Conservation (phyloP, 2,888 invertebrate genomes). For the Tetramorium bicarinatum region DNA sequence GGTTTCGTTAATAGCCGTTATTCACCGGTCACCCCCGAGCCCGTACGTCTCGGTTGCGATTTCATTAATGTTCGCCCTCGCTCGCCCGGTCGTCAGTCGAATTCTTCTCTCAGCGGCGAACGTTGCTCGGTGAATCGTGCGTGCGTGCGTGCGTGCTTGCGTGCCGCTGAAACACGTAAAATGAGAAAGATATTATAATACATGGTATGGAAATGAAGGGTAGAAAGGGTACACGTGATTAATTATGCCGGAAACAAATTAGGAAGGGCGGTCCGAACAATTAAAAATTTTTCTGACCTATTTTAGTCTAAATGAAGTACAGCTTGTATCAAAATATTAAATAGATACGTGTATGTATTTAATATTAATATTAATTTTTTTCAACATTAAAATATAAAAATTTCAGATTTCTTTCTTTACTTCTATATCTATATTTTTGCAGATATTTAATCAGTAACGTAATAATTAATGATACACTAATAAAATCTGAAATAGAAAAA, state of each 20-base stretch:
- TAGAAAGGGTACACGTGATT: neutral
- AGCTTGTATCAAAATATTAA: neutral
- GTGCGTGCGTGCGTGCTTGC: constrained; percentile 13
- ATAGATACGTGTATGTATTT: neutral
- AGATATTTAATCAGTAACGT: neutral
- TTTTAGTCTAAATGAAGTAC: neutral
- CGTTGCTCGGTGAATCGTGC: constrained; percentile 22
- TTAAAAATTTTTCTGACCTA: constrained; percentile 4
- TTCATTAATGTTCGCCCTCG: constrained; percentile 35
- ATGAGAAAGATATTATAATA: neutral
- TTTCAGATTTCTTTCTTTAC: neutral
- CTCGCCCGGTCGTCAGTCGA: constrained; percentile 12
- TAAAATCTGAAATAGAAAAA: neutral
- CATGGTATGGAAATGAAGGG: neutral
- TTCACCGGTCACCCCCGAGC: constrained; percentile 11
- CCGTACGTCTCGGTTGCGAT: constrained; percentile 9
- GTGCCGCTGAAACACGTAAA: constrained; percentile 32
- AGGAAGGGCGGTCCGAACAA: neutral
- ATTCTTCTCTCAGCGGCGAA: neutral
- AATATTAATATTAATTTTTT: constrained; percentile 30
- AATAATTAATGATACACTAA: constrained; percentile 9
- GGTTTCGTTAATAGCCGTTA: constrained; percentile 25
- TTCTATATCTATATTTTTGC: neutral
- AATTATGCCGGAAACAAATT: neutral
- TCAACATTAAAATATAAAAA: neutral